Percentiles rank a stretch among this genome's conserved stretches.
phyloP scores from a whole-genome alignment of 2,888 invertebrate genomes.

The Cephus sareptanus region DNA sequence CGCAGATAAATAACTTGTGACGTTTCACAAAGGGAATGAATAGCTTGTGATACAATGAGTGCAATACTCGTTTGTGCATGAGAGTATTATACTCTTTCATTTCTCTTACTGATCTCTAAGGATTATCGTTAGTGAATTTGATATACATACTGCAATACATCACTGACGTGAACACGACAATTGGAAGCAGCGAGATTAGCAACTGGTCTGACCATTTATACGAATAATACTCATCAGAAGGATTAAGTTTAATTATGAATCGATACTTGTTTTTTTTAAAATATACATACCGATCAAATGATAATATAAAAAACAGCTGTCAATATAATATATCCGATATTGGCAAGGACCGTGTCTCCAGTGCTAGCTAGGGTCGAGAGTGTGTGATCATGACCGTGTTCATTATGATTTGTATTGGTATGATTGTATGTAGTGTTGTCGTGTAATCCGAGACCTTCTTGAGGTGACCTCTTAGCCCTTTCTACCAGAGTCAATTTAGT shows the following conservation, averaged over 20 bases:
- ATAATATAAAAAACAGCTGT: conserved; percentile 51
- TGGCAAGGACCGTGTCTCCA: conserved; percentile 48
- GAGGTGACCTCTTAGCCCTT: conserved; percentile 44
- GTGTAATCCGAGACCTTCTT: conserved; percentile 19
- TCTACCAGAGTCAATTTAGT: conserved; percentile 34
- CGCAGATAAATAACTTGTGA: background rate
- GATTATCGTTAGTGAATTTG: background rate
- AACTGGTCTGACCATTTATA: background rate
- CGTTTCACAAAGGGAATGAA: background rate
- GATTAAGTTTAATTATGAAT: background rate
- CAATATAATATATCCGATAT: conserved; percentile 51
- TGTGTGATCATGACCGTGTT: conserved; percentile 17
- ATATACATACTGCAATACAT: background rate
- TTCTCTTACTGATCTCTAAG: background rate
- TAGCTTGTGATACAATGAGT: background rate
- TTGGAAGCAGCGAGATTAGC: background rate
- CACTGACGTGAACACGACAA: background rate
- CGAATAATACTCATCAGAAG: background rate
- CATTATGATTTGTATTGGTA: conserved; percentile 21
- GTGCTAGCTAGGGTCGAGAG: conserved; percentile 37
- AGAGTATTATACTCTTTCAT: background rate
- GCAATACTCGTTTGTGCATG: background rate
- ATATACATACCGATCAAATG: conserved; percentile 36
- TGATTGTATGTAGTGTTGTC: conserved; percentile 6
- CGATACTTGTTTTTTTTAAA: background rate